phyloP scores from a whole-genome alignment of 2,888 invertebrate species.

The Acanthococcus lagerstroemiae region DNA sequence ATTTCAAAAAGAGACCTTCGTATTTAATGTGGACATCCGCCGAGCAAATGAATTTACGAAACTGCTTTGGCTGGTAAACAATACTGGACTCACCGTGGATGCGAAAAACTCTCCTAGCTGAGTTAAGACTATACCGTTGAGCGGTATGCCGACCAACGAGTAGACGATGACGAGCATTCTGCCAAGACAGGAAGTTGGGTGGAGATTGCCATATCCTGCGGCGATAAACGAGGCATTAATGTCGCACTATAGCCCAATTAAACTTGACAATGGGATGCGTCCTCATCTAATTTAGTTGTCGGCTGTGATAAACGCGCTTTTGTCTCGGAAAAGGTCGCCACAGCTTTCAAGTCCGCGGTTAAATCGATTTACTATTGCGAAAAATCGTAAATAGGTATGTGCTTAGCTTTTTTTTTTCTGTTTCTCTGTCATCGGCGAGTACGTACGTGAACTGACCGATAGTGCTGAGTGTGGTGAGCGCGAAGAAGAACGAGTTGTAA shows the following conservation, averaged over 20 bases:
- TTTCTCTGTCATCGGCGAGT: not conserved
- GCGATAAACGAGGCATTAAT: not conserved
- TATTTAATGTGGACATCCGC: no score
- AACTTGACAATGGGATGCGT: slow-evolving; percentile 5
- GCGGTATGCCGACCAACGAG: slow-evolving; percentile 73
- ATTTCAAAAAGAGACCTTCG: no score
- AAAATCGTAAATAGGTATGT: no score
- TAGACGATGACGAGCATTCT: slow-evolving; percentile 80
- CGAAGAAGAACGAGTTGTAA: slow-evolving; percentile 84
- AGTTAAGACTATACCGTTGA: slow-evolving; percentile 56
- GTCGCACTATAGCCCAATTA: not conserved
- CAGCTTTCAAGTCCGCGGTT: not conserved
- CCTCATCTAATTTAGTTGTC: not conserved
- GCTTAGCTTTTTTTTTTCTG: not conserved
- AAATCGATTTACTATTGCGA: no score
- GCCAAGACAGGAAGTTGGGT: slow-evolving; percentile 68
- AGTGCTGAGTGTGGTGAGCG: slow-evolving; percentile 82
- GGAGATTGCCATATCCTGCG: slow-evolving; percentile 77
- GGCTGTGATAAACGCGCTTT: no score
- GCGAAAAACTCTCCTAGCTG: slow-evolving; percentile 75
- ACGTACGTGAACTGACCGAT: slow-evolving; percentile 54
- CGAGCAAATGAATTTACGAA: no score
- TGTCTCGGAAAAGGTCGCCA: no score
- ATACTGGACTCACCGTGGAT: slow-evolving; percentile 54
- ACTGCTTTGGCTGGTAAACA: no score